Base-by-base conservation (phyloP, 53 echinoderm and acorn worm genomes). In the Antedon mediterranea region DNA sequence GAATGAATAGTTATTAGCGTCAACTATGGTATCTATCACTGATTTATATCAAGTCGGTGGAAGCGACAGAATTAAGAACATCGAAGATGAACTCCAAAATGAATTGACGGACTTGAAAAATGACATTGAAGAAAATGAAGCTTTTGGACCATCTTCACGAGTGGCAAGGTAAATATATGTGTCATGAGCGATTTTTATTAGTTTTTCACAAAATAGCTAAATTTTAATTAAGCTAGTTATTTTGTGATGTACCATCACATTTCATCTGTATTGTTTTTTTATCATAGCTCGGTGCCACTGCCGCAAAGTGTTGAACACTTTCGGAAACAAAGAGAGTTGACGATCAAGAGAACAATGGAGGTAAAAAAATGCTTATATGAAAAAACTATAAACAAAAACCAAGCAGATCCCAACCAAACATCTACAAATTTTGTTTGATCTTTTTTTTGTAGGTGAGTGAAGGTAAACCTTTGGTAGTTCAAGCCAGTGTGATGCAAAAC, bases 51-150 rank as follows among this genome's bases (percentile, higher is more conserved):
- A 95, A 77, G 97, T 95, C 3, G 97, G 89, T 43, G 83, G 83
- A 30, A 89, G 87, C 0, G 97, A 91, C 30, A 95, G 90, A 89
- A 95, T 95, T 79, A 89, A 88, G 78, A 83, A 80, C 33, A 43
- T 91, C 78, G 97, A 95, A 81, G 85, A 89, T 31, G 97, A 86
- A 42, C 81, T 95, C 14, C 78, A 89, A 30, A 89, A 84, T 83
- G 97, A 91, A 71, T 80, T 95, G 75, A 86, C 81, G 18, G 97
- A 95, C 30, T 84, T 95, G 28, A 90, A 95, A 81, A 89, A 91
- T 84, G 97, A 95, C 78, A 88, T 95, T 43, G 97, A 95, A 76
- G 97, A 95, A 76, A 95, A 95, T 92, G 97, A 95, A 34, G 91
- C 89, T 89, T 86, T 92, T 3, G 85, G 89, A 34, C 87, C 89